Conservation (phyloP, 2,797 vertebrate species). For the Sibirionetta formosa region DNA sequence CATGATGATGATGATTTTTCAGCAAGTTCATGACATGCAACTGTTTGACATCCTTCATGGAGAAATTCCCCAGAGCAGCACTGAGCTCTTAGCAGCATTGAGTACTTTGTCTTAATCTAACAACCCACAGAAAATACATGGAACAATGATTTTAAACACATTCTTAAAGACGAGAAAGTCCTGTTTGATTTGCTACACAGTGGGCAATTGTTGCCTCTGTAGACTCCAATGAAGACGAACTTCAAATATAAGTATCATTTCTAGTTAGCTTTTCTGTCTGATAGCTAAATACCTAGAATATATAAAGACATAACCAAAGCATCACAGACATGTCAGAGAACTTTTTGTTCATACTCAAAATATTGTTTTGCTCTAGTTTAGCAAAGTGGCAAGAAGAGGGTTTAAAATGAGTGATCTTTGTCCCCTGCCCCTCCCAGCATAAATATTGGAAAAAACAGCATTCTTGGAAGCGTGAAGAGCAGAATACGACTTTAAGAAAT, state of each 20-base stretch:
- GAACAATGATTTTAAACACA: not conserved
- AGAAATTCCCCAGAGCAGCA: slow-evolving; percentile 48
- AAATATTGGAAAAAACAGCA: not conserved
- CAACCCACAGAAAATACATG: not conserved
- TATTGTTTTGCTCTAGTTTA: not conserved
- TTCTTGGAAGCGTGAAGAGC: not conserved
- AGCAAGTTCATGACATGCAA: not conserved
- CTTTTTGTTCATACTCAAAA: not conserved
- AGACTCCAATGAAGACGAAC: not conserved
- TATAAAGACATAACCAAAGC: not conserved
- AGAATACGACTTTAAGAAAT: not conserved
- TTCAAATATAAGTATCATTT: not conserved
- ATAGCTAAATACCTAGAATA: not conserved
- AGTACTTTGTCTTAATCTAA: slow-evolving; percentile 29
- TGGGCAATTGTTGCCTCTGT: not conserved
- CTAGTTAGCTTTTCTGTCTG: not conserved
- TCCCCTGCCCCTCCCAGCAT: not conserved
- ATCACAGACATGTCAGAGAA: not conserved
- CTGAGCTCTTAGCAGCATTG: slow-evolving; percentile 4
- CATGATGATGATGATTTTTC: slow-evolving; percentile 21
- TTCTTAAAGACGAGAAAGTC: not conserved
- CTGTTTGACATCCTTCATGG: slow-evolving; percentile 18
- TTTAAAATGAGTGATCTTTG: not conserved
- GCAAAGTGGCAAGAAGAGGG: not conserved
- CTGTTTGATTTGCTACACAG: not conserved